phyloP scores from a whole-genome alignment of 2,888 invertebrate genomes.

The Pycnomerus fuliginosus region DNA sequence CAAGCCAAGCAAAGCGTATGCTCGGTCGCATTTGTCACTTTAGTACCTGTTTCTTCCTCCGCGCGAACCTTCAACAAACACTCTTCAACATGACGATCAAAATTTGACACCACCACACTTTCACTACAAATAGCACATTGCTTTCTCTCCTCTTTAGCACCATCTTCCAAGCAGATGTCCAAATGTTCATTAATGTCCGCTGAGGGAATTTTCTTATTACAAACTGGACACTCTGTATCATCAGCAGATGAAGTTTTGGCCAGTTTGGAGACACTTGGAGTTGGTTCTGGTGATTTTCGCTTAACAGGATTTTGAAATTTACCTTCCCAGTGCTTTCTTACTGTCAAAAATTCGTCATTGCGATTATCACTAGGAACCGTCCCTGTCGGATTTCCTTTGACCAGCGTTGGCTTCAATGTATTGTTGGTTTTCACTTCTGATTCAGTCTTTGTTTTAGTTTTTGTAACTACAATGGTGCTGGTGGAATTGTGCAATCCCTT shows the following conservation, averaged over 20 bases:
- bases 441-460: constrained; percentile 17
- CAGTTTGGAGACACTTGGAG: constrained; percentile 10
- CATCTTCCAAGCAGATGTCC: constrained; percentile 14
- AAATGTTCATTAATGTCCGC: constrained; percentile 11
- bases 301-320: constrained; percentile 39
- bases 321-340: constrained; percentile 50
- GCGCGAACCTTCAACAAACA: constrained; percentile 52
- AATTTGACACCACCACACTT: constrained; percentile 45
- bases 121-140: constrained; percentile 57
- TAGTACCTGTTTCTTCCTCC: constrained; percentile 40
- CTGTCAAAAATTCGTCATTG: constrained; percentile 42
- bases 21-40: constrained; percentile 18
- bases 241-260: constrained; percentile 10
- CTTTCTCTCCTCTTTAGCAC: constrained; percentile 20
- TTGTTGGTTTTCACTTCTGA: neutral
- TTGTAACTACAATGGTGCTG: constrained; percentile 36
- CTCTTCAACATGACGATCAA: constrained; percentile 53
- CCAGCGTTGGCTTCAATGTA: constrained; percentile 3
- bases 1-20: constrained; percentile 51
- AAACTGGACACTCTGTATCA: constrained; percentile 49
- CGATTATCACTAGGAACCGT: constrained; percentile 27
- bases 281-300: constrained; percentile 14
- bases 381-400: constrained; percentile 2
- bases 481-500: constrained; percentile 22
- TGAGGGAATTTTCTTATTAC: constrained; percentile 36